phyloP scores from a whole-genome alignment of 2,797 vertebrate genomes.

The Margarornis squamiger region DNA sequence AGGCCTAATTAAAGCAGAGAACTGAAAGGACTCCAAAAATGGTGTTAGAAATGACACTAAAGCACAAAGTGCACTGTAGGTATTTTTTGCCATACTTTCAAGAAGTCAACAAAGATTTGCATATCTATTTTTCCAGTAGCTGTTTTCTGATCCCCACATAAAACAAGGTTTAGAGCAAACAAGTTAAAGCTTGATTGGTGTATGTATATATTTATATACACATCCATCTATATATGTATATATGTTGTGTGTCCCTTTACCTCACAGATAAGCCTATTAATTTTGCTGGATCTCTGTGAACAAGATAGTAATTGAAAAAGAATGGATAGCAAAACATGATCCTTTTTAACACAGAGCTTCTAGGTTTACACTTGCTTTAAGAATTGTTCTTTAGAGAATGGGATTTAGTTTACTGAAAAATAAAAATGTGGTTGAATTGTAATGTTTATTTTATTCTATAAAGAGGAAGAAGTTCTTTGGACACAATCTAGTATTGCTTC shows the following conservation, averaged over 20 bases:
- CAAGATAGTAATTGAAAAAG: not conserved
- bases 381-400: conserved; percentile 29
- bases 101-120: not conserved
- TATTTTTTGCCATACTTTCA: not conserved
- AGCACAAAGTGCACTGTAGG: not conserved
- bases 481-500: not conserved
- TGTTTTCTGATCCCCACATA: not conserved
- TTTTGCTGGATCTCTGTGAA: not conserved
- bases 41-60: not conserved
- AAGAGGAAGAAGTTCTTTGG: conserved; percentile 51
- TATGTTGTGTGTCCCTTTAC: not conserved
- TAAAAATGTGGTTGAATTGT: conserved; percentile 41
- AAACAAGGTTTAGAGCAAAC: not conserved
- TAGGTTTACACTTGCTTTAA: not conserved
- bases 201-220: not conserved
- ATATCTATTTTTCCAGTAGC: not conserved
- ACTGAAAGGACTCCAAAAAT: not conserved
- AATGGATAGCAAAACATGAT: not conserved
- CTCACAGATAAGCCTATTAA: not conserved
- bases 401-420: conserved; percentile 43
- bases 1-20: conserved; percentile 19
- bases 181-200: not conserved
- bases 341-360: not conserved
- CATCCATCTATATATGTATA: not conserved
- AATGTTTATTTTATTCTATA: conserved; percentile 31